A percentile compares a stretch with the other conserved stretches of the same genome.
Evolutionary conservation across 2,888 invertebrate genomes (phyloP).

Genomic region (Athalia circularis): DNA sequence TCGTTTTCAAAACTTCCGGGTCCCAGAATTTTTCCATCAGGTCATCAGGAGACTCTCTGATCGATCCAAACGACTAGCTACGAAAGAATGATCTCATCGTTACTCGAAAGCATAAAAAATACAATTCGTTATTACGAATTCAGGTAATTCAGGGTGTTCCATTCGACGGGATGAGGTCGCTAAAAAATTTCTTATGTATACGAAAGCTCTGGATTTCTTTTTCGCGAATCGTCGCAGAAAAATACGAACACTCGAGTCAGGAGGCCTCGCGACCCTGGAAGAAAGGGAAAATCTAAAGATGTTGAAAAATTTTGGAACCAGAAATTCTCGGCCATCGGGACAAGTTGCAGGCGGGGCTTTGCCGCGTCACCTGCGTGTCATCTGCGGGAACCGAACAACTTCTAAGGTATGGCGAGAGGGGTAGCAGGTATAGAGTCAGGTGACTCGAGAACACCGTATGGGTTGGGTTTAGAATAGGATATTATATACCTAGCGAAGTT

Average conservation of each 20-base stretch:
- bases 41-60: too few relatives aligned
- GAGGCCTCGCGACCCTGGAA: too few relatives aligned
- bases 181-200: too few relatives aligned
- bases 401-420: slow-evolving; percentile 2
- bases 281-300: neutral
- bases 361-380: slow-evolving; percentile 27
- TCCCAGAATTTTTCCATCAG: neutral
- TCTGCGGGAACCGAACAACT: neutral
- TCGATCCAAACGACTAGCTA: too few relatives aligned
- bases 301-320: neutral
- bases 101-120: too few relatives aligned
- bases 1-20: neutral
- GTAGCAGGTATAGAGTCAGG: neutral
- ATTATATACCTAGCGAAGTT: slow-evolving; percentile 6
- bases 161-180: too few relatives aligned
- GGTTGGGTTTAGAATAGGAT: neutral
- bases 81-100: too few relatives aligned
- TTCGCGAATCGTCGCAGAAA: too few relatives aligned
- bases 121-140: too few relatives aligned
- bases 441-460: neutral
- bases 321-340: neutral
- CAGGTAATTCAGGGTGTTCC: too few relatives aligned
- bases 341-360: neutral
- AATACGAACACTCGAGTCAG: too few relatives aligned
- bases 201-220: too few relatives aligned